These are phyloP conservation scores for Chascanopsetta lugubris DNA, from an alignment of 2,113 vertebrate genomes.

Conservation along the genomic window DNA sequence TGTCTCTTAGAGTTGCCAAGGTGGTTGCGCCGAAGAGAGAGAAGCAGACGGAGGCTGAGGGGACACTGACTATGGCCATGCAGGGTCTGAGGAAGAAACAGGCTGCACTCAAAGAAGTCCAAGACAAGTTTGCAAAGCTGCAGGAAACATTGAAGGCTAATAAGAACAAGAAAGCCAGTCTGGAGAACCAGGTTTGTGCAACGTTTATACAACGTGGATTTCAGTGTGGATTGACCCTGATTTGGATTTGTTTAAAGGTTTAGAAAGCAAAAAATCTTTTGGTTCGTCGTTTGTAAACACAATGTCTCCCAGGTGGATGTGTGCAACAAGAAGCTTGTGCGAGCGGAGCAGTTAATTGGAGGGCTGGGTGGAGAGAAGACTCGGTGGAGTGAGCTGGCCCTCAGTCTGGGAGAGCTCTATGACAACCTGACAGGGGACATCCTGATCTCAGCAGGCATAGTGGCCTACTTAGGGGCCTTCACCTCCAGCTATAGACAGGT, in stretches of 20 bases:
- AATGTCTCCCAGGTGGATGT: conserved; percentile 79
- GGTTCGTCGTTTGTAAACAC: no score
- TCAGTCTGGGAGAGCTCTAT: conserved; percentile 83
- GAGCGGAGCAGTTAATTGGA: conserved; percentile 89
- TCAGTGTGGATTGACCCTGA: not conserved
- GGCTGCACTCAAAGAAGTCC: conserved; percentile 84
- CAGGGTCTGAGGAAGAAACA: conserved; percentile 85
- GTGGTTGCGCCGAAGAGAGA: conserved; percentile 89
- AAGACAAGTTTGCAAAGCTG: conserved; percentile 84
- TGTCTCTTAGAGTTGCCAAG: conserved; percentile 83
- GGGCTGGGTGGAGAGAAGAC: conserved; percentile 90
- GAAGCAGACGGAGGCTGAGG: conserved; percentile 85
- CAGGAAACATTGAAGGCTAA: conserved; percentile 84
- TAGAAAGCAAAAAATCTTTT: no score
- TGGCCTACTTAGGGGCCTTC: conserved; percentile 89
- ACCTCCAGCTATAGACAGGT: conserved; percentile 90
- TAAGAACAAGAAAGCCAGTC: conserved; percentile 87
- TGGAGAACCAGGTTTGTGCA: conserved; percentile 86
- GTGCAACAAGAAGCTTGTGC: conserved; percentile 88
- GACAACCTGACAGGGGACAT: conserved; percentile 87
- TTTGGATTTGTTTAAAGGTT: not conserved
- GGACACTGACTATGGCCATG: conserved; percentile 84
- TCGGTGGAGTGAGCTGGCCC: conserved; percentile 84
- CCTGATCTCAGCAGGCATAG: conserved; percentile 87
- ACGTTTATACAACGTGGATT: not conserved